Conservation (phyloP, 2,797 vertebrate species). For the Catamblyrhynchus diadema region DNA sequence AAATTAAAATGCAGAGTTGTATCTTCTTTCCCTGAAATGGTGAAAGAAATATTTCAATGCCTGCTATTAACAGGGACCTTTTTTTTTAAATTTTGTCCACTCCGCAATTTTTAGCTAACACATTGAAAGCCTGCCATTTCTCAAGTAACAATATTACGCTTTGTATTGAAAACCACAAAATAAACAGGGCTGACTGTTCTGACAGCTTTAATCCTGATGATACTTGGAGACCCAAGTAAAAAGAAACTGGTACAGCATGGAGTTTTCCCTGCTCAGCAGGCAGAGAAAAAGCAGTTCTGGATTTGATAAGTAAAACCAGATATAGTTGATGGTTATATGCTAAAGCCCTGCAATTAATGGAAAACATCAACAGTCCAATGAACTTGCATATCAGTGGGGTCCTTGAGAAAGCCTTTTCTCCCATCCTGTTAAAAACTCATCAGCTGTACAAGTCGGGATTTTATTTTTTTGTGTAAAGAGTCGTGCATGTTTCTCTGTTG, state of each 20-base stretch:
- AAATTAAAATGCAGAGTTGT: conserved; percentile 11
- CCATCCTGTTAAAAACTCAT: conserved; percentile 16
- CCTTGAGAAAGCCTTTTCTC: conserved; percentile 20
- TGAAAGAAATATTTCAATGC: conserved; percentile 34
- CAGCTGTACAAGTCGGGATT: not conserved
- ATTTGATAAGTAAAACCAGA: conserved; percentile 81
- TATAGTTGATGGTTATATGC: conserved; percentile 62
- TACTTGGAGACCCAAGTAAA: conserved; percentile 49
- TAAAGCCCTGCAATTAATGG: conserved; percentile 74
- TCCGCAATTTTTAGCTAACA: not conserved
- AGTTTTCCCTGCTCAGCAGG: conserved; percentile 58
- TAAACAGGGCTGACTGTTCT: conserved; percentile 44
- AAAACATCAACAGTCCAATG: conserved; percentile 61
- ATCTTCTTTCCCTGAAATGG: conserved; percentile 10
- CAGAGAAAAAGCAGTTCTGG: conserved; percentile 77
- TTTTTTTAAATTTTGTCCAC: conserved; percentile 28
- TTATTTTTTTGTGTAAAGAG: not conserved
- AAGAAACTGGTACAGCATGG: conserved; percentile 67
- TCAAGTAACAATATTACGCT: conserved; percentile 43
- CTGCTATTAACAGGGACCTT: not conserved
- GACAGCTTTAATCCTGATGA: conserved; percentile 58
- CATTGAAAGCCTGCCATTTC: conserved; percentile 10
- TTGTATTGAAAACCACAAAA: conserved; percentile 62
- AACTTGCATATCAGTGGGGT: conserved; percentile 48
- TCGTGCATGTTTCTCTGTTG: not conserved